A percentile compares a stretch with the other conserved stretches of the same genome.
phyloP scores from a whole-genome alignment of 2,113 vertebrate species.

The Trachemys scripta region DNA sequence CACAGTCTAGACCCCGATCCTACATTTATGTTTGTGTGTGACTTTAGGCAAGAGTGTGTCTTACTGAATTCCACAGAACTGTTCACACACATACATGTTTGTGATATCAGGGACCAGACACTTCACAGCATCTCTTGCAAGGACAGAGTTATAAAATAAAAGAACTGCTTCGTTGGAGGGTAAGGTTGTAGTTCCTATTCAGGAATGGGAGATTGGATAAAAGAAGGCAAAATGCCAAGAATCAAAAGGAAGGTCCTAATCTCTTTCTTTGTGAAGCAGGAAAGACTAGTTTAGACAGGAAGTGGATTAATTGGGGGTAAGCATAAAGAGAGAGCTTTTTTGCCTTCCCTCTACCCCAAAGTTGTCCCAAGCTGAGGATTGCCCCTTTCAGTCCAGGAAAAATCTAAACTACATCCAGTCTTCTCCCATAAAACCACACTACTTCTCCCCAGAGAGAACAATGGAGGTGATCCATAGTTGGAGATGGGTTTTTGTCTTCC shows the following conservation, averaged over 20 bases:
- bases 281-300: constrained; percentile 16
- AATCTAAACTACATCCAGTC: constrained; percentile 9
- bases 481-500: neutral
- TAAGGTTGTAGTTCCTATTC: neutral
- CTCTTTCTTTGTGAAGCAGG: neutral
- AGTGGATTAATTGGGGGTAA: neutral
- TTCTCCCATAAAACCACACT: neutral
- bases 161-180: neutral
- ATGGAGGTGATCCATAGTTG: neutral
- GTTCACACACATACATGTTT: neutral
- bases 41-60: neutral
- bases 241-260: neutral
- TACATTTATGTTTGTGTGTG: neutral
- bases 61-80: neutral
- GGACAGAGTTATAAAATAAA: neutral
- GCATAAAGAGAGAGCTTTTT: neutral
- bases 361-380: constrained; percentile 8
- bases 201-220: neutral
- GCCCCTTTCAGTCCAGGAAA: neutral
- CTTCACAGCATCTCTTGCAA: neutral
- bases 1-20: neutral
- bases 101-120: neutral
- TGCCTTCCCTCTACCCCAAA: neutral
- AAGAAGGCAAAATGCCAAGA: neutral
- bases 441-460: neutral